Conservation (phyloP, 1,140 invertebrate genomes). For the Drosophila varians region DNA sequence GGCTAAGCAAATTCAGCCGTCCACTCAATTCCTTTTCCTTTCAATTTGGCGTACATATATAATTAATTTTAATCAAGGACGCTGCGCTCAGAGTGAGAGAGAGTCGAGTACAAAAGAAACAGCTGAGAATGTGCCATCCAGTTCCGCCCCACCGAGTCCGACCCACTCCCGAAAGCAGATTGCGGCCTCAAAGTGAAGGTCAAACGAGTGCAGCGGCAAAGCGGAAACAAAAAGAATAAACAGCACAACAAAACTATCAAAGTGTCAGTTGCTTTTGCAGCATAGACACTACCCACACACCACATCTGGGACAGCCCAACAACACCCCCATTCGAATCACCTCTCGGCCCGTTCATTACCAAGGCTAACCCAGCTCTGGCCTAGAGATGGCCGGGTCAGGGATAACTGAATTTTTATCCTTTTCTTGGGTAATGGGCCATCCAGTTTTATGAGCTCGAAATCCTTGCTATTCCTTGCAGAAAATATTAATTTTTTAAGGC, state of each 20-base stretch:
- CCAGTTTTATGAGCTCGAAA: neutral
- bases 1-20: neutral
- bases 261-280: constrained; percentile 57
- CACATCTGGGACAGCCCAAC: constrained; percentile 9
- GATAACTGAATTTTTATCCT: neutral
- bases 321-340: constrained; percentile 2
- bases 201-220: constrained; percentile 62
- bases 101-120: constrained; percentile 66
- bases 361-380: constrained; percentile 40
- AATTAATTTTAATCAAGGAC: constrained; percentile 75
- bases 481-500: neutral
- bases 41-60: constrained; percentile 22
- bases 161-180: constrained; percentile 26
- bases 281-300: constrained; percentile 48
- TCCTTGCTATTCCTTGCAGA: neutral
- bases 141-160: constrained; percentile 3
- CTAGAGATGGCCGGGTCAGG: constrained; percentile 13
- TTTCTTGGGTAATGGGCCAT: neutral
- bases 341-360: constrained; percentile 54
- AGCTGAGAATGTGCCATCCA: constrained; percentile 42
- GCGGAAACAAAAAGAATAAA: constrained; percentile 53
- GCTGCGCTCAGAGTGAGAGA: constrained; percentile 21
- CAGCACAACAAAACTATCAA: constrained; percentile 55
- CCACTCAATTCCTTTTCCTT: neutral
- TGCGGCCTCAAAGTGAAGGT: constrained; percentile 63